Evolutionary conservation across 2,797 vertebrate genomes (phyloP).

Genomic region (Chloroceryle inda): DNA sequence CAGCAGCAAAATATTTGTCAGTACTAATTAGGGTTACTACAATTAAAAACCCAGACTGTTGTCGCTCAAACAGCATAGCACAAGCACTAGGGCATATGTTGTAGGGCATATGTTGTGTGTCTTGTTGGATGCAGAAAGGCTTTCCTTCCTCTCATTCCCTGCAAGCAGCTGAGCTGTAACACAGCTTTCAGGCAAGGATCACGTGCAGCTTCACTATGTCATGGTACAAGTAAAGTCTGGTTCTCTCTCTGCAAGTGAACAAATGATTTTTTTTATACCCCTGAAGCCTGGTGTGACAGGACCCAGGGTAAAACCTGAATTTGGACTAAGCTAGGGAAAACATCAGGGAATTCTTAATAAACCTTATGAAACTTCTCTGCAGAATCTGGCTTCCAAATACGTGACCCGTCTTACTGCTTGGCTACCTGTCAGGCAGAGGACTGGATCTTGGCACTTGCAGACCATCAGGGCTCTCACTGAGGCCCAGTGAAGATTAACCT

Average conservation of each 20-base stretch:
- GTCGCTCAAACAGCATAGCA: background rate
- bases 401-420: background rate
- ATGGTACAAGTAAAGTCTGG: background rate
- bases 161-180: background rate
- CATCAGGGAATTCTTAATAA: background rate
- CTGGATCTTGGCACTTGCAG: background rate
- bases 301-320: background rate
- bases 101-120: background rate
- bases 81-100: background rate
- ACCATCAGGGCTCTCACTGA: background rate
- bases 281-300: background rate
- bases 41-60: constrained; percentile 49
- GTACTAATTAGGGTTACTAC: background rate
- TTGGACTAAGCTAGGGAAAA: background rate
- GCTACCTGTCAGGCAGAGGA: background rate
- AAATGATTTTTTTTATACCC: background rate
- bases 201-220: background rate
- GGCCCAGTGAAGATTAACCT: background rate
- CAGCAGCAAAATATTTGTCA: constrained; percentile 23
- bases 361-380: background rate
- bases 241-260: background rate
- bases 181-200: background rate
- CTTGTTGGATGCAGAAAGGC: background rate
- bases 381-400: background rate
- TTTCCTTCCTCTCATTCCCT: background rate